Percentiles rank a stretch among this genome's conserved stretches.
phyloP scores from a whole-genome alignment of 2,888 invertebrate genomes.

The Scaptomyza reducta region DNA sequence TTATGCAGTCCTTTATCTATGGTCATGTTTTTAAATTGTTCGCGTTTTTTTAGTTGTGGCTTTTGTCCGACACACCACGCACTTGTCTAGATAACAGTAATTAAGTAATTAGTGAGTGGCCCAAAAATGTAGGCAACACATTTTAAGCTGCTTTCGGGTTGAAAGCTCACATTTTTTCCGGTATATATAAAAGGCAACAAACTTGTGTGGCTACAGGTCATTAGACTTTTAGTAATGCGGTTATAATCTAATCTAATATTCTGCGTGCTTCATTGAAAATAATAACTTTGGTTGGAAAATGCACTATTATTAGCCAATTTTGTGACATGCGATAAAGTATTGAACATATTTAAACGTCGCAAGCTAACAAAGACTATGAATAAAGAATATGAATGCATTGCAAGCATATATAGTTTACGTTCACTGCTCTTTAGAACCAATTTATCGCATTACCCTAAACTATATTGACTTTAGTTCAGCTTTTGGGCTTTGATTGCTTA shows the following conservation, averaged over 20 bases:
- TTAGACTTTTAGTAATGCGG: not conserved
- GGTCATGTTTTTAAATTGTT: conserved; percentile 27
- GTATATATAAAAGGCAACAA: not conserved
- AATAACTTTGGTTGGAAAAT: too few relatives aligned
- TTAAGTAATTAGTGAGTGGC: conserved; percentile 66
- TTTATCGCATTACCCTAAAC: too few relatives aligned
- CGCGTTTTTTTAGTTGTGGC: conserved; percentile 24
- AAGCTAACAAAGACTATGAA: too few relatives aligned
- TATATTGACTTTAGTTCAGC: too few relatives aligned
- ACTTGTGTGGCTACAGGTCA: not conserved
- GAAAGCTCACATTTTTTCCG: not conserved
- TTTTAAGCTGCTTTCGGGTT: conserved; percentile 37
- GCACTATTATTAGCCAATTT: too few relatives aligned
- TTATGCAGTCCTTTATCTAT: conserved; percentile 30
- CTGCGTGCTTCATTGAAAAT: not conserved
- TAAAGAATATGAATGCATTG: too few relatives aligned
- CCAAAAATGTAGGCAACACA: conserved; percentile 50
- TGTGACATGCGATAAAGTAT: too few relatives aligned
- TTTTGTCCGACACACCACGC: conserved; percentile 22
- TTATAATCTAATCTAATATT: not conserved
- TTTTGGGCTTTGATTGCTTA: not conserved
- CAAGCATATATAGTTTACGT: too few relatives aligned
- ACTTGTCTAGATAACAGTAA: conserved; percentile 55
- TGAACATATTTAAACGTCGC: too few relatives aligned
- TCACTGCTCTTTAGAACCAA: too few relatives aligned